Conservation (phyloP, 30 jellyfish, hydroid and myxozoan genomes). For the Euphysa ruthae region DNA sequence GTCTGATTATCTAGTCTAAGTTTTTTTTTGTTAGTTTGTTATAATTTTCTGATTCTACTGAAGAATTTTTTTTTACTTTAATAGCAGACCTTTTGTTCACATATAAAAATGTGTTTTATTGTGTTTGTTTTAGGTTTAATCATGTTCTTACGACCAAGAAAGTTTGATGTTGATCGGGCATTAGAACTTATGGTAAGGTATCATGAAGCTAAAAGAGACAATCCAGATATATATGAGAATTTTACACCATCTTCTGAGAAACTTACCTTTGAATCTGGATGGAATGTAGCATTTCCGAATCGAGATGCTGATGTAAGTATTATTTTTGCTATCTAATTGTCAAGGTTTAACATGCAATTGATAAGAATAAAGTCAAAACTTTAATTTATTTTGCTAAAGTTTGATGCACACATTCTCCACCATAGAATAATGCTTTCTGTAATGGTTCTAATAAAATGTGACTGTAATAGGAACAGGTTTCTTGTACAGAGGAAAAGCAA, state of each 20-base stretch:
- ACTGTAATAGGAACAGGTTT: no score
- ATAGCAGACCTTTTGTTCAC: not conserved
- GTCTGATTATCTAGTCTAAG: no score
- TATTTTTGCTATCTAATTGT: no score
- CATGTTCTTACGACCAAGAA: conserved; percentile 46
- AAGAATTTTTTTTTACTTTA: not conserved
- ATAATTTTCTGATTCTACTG: not conserved
- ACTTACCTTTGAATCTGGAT: conserved; percentile 37
- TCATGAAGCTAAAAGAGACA: conserved; percentile 29
- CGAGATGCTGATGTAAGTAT: conserved; percentile 41
- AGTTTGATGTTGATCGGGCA: conserved; percentile 42
- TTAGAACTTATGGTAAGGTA: conserved; percentile 11
- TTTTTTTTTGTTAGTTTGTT: not conserved
- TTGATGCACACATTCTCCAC: no score
- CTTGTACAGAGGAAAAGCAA: no score
- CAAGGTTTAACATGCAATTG: no score
- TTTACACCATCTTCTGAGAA: conserved; percentile 39
- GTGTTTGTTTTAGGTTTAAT: conserved; percentile 13
- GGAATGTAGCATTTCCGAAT: conserved; percentile 25
- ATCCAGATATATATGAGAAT: conserved; percentile 23
- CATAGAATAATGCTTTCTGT: no score
- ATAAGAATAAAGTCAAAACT: no score
- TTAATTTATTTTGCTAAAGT: no score
- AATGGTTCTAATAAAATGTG: no score
- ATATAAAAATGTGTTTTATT: not conserved